Evolutionary conservation across 2,797 vertebrate species (phyloP).

Genomic region (Anas bahamensis): DNA sequence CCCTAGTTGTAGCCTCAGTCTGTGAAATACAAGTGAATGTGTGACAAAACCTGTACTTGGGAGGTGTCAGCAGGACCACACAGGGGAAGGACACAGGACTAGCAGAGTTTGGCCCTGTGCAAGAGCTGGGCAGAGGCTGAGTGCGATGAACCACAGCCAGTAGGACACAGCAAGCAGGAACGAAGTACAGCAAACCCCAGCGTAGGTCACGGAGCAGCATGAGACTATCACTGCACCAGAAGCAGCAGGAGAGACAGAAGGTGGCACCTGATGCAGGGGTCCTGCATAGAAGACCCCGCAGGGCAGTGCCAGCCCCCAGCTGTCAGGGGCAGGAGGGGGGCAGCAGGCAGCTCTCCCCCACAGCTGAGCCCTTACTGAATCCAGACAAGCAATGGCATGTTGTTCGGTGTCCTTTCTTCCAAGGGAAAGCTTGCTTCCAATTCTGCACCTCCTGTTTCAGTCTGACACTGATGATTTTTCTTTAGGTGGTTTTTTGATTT

Average conservation of each 20-base stretch:
- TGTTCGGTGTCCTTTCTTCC: background rate
- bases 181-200: accelerated
- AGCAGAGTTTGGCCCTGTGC: background rate
- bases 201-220: accelerated
- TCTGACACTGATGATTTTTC: no score
- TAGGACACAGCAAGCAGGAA: background rate
- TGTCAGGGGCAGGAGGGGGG: no score
- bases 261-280: accelerated
- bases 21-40: background rate
- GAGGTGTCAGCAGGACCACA: background rate
- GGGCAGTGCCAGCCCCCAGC: background rate
- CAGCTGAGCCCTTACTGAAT: no score
- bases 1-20: accelerated
- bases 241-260: background rate
- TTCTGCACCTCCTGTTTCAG: background rate
- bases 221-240: accelerated
- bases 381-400: accelerated
- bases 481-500: no score
- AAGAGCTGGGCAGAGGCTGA: background rate
- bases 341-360: background rate
- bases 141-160: background rate
- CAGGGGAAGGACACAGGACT: background rate
- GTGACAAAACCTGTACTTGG: background rate
- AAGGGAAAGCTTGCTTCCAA: background rate
- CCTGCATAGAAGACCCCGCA: background rate